phyloP scores from a whole-genome alignment of 2,888 invertebrate genomes.

The Drosophila ustulata region DNA sequence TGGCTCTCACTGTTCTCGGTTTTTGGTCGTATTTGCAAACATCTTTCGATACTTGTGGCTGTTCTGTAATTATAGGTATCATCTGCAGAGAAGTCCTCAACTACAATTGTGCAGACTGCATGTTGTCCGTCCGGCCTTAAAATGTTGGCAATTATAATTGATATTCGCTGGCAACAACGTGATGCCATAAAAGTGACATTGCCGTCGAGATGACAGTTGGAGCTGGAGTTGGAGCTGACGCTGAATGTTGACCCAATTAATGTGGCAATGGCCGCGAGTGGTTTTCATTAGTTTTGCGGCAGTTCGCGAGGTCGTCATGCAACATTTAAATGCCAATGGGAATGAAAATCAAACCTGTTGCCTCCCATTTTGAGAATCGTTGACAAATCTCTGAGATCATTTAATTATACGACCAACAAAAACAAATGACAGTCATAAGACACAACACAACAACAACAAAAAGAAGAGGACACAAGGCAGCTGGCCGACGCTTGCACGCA shows the following conservation, averaged over 20 bases:
- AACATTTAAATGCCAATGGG: slow-evolving; percentile 20
- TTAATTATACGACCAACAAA: slow-evolving; percentile 41
- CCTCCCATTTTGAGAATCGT: slow-evolving; percentile 11
- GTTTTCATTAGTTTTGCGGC: slow-evolving; percentile 60
- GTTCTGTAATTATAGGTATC: slow-evolving; percentile 10
- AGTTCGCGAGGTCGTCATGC: slow-evolving; percentile 13
- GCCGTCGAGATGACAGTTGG: neutral
- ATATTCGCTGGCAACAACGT: slow-evolving; percentile 47
- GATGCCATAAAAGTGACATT: slow-evolving; percentile 55
- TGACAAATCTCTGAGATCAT: slow-evolving; percentile 19
- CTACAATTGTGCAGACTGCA: slow-evolving; percentile 15
- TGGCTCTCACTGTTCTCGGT: neutral
- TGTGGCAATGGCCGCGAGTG: slow-evolving; percentile 63
- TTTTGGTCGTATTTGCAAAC: neutral
- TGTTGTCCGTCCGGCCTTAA: slow-evolving; percentile 17
- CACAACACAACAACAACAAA: neutral
- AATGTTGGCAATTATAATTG: slow-evolving; percentile 61
- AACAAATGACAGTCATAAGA: slow-evolving; percentile 10
- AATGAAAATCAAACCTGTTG: slow-evolving; percentile 65
- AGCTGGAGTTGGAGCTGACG: neutral
- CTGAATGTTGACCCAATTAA: slow-evolving; percentile 61
- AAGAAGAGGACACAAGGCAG: slow-evolving; percentile 6
- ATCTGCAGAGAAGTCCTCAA: slow-evolving; percentile 9
- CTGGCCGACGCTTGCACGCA: slow-evolving; percentile 29
- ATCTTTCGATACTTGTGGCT: neutral